Conservation (phyloP, 1,140 invertebrate species). For the Cyphomyrmex costatus region DNA sequence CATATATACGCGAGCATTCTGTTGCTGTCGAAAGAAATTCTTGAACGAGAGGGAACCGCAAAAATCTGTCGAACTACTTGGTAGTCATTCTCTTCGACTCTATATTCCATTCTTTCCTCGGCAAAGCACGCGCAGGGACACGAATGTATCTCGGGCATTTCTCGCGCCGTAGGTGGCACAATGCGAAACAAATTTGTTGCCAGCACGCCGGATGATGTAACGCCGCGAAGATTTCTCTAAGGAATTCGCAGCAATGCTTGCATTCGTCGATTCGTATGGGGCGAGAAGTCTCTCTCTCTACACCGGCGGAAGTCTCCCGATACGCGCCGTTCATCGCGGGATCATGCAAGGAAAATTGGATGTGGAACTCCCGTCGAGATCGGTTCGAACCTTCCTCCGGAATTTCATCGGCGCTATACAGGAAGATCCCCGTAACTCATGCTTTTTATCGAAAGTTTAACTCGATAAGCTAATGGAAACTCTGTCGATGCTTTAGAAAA, state of each 20-base stretch:
- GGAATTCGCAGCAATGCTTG: conserved; percentile 76
- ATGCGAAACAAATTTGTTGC: conserved; percentile 84
- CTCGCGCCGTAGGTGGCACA: conserved; percentile 77
- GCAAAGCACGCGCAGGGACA: conserved; percentile 73
- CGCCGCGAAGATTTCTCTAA: conserved; percentile 82
- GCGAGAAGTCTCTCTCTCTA: conserved; percentile 50
- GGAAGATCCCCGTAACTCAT: conserved; percentile 47
- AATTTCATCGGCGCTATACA: conserved; percentile 63
- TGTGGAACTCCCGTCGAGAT: conserved; percentile 65
- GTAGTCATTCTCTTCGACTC: conserved; percentile 54
- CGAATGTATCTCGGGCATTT: conserved; percentile 79
- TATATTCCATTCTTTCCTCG: conserved; percentile 56
- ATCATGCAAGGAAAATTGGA: conserved; percentile 76
- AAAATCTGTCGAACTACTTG: conserved; percentile 61
- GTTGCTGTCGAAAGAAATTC: conserved; percentile 22
- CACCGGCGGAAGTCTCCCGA: conserved; percentile 55
- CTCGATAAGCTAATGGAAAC: conserved; percentile 60
- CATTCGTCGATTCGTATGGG: conserved; percentile 62
- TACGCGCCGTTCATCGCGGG: conserved; percentile 73
- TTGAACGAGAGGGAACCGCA: conserved; percentile 16
- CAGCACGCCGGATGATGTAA: conserved; percentile 79
- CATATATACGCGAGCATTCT: background rate
- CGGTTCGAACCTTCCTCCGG: conserved; percentile 37
- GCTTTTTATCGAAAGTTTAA: conserved; percentile 64
- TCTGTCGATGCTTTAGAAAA: conserved; percentile 54